Evolutionary conservation across 2,113 vertebrate genomes (phyloP), one percentile per base, ranked within the genome.

Genomic region (Lanius collurio): DNA sequence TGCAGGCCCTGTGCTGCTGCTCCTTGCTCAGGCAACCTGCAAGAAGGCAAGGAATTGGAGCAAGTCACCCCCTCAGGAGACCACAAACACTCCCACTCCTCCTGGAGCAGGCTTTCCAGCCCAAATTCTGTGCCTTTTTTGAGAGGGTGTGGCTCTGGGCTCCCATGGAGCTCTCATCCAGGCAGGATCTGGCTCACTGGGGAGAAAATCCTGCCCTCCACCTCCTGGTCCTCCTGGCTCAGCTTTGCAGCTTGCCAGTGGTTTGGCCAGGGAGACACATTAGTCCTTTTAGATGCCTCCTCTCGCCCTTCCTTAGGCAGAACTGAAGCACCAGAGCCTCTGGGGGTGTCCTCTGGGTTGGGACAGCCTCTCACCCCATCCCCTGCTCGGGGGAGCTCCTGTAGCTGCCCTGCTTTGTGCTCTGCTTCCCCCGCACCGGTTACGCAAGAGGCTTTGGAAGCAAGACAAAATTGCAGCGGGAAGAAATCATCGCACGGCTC

Each of bases 21-120:
- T 74, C 68, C n/a, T 46, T 20, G 24, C 41, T 0, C 0, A 49
- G 23, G n/a, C 37, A 44, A 20, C 35, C 37, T 41, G 24, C 0
- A 5, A 55, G 42, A 28, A 64, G 19, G 39, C 18, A 63, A 63
- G 33, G 26, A 50, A 35, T 13, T 33, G 60, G 57, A 71, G 52
- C 27, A 12, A 24, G 30, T 27, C 52, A 56, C 21, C 17, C 22
- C 19, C 30, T 44, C 67, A 26, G 62, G 37, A 37, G 56, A 19
- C n/a, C 73, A 78, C 65, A 20, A 44, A 71, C 27, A 20, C 3
- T 14, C 24, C 11, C 1, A 5, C 9, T 62, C 53, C 64, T 65
- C 53, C 83, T 44, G 47, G 4, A 30, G 6, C 5, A 37, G 35
- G 24, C 33, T 76, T 69, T 65, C 57, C 59, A 44, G 46, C 28